Evolutionary conservation across 2,888 invertebrate species (phyloP).

Genomic region (Chrysotoxum bicinctum): DNA sequence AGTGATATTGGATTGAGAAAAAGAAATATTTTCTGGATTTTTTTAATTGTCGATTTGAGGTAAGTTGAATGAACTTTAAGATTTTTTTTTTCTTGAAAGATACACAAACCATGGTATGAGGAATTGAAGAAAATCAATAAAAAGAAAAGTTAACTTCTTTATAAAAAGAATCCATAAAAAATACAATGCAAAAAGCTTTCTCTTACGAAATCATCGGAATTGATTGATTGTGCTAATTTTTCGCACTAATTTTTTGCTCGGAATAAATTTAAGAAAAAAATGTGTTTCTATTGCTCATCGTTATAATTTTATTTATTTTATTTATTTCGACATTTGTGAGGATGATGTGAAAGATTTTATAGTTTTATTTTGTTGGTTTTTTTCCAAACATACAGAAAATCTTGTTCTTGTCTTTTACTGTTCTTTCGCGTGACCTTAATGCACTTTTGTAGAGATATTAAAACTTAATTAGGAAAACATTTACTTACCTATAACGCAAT

Average conservation of each 20-base stretch:
- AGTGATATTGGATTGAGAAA: conserved; percentile 32
- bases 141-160: not conserved
- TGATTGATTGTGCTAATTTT: conserved; percentile 34
- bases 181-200: conserved; percentile 54
- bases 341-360: not conserved
- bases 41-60: conserved; percentile 25
- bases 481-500: not conserved
- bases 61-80: conserved; percentile 65
- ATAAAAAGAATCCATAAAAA: not conserved
- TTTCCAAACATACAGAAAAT: not conserved
- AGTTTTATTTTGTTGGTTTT: not conserved
- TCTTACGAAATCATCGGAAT: conserved; percentile 36
- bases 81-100: conserved; percentile 17
- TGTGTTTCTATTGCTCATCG: not conserved
- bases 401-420: not conserved
- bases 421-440: conserved; percentile 42
- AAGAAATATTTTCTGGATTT: conserved; percentile 7
- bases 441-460: conserved; percentile 44
- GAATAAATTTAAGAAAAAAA: not conserved
- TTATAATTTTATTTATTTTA: not conserved
- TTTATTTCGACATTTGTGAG: not conserved
- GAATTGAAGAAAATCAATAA: conserved; percentile 5
- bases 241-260: conserved; percentile 12
- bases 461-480: conserved; percentile 40
- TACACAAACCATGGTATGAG: not conserved